phyloP scores from a whole-genome alignment of 2,888 invertebrate genomes.

The Lycocerus yunnanus region DNA sequence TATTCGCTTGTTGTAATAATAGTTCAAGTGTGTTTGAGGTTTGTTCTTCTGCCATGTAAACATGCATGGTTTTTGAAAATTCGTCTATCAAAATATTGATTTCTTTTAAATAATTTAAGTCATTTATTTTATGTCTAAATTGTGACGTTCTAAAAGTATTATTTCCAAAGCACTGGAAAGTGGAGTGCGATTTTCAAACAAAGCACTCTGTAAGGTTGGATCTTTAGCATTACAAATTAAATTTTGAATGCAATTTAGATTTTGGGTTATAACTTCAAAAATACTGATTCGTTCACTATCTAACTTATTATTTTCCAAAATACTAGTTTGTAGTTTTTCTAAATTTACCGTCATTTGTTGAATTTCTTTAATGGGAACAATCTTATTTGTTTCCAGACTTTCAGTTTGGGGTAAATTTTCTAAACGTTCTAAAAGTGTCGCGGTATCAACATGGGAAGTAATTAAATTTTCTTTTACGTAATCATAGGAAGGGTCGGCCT shows the following conservation, averaged over 20 bases:
- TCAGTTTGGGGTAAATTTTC: slow-evolving; percentile 45
- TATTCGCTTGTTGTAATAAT: not conserved
- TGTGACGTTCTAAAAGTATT: slow-evolving; percentile 45
- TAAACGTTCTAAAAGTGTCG: slow-evolving; percentile 47
- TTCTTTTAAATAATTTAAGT: slow-evolving; percentile 6
- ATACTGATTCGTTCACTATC: slow-evolving; percentile 40
- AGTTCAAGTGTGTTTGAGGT: not conserved
- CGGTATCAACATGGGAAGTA: slow-evolving; percentile 44
- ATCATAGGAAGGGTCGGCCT: slow-evolving; percentile 43
- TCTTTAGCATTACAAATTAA: slow-evolving; percentile 42
- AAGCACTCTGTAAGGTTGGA: slow-evolving; percentile 37
- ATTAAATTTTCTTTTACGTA: slow-evolving; percentile 41
- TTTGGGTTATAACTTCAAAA: slow-evolving; percentile 38
- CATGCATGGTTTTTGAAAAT: not conserved
- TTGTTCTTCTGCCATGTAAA: not conserved
- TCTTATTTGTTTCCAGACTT: slow-evolving; percentile 36
- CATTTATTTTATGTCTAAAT: slow-evolving; percentile 42
- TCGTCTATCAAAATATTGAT: not conserved
- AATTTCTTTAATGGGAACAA: slow-evolving; percentile 45
- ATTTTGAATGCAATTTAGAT: slow-evolving; percentile 45
- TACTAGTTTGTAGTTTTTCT: slow-evolving; percentile 42
- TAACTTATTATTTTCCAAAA: slow-evolving; percentile 40
- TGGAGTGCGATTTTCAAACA: slow-evolving; percentile 41
- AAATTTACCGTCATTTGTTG: slow-evolving; percentile 44
- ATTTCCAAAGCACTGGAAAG: slow-evolving; percentile 49